These are phyloP conservation scores for Gymnarchus niloticus DNA, from an alignment of 2,113 vertebrate species.

Conservation along the genomic window DNA sequence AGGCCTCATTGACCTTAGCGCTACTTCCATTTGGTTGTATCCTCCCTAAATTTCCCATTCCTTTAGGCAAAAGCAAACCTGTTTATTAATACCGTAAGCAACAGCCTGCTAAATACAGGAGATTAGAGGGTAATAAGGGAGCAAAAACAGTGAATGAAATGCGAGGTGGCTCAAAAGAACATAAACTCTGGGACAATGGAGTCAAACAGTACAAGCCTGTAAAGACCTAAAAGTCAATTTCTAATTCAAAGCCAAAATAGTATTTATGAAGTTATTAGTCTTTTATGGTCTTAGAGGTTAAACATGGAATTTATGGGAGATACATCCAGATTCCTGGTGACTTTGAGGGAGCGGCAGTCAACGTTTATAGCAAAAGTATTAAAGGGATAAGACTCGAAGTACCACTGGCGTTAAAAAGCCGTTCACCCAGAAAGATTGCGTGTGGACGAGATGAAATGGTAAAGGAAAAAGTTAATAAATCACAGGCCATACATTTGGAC, in stretches of 20 bases:
- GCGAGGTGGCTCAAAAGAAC: background rate
- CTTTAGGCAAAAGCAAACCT: background rate
- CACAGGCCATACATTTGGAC: background rate
- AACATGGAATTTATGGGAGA: background rate
- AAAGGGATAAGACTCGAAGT: background rate
- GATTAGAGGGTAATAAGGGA: background rate
- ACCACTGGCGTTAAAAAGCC: background rate
- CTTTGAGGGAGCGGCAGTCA: constrained; percentile 8
- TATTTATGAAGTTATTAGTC: constrained; percentile 6
- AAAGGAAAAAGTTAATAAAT: background rate
- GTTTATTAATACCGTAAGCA: background rate
- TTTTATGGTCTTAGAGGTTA: constrained; percentile 13
- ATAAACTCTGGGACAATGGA: background rate
- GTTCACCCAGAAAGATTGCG: background rate
- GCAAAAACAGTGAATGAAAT: background rate
- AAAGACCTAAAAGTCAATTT: background rate
- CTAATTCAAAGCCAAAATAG: constrained; percentile 11
- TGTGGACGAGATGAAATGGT: background rate
- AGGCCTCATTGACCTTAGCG: background rate
- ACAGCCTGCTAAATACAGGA: background rate
- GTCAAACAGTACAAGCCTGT: background rate
- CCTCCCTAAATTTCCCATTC: background rate
- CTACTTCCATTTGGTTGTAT: background rate
- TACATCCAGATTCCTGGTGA: background rate
- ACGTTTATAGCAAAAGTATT: constrained; percentile 4